Evolutionary conservation across 2,888 invertebrate genomes (phyloP), one percentile per base, ranked within the genome.

Genomic region (Noctua fimbriata): DNA sequence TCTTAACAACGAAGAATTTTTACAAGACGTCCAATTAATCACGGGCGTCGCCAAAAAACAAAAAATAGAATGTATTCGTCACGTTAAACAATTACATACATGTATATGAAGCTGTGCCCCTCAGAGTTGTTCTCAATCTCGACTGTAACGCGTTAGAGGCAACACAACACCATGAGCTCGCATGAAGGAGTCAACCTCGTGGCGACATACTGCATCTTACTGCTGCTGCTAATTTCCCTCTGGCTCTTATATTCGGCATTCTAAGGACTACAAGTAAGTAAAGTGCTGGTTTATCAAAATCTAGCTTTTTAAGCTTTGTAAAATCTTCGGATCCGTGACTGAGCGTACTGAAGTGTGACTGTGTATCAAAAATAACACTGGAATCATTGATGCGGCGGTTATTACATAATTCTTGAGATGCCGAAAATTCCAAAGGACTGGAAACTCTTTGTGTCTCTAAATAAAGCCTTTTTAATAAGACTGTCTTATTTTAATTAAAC

Each of bases 181-280:
- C 83, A 83, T 82, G 98, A 98, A 93, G 97, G 98, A 79, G 96
- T 96, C 74, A 98, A 97, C 91, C 95, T 98, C 87, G 96, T 98
- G 85, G 97, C 97, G 75, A 98, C 98, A 73, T 98, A 98, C 92
- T 94, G 97, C 91, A 98, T 98, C 89, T 95, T 98, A 84, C 96
- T 98, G 77, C 92, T 97, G 66, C 94, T 98, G 58, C 94, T 98
- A 69, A 94, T 98, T 67, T 96, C 97, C 9, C 94, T 98, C 72
- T 98, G 98, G 97, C 93, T 98, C 75, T 93, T 98, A 55, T 98
- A 98, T 89, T 97, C 98, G 7, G 97, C 97, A 67, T 94, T 98
- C 87, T 96, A 96, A 93, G 86, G 87, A 84, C 76, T 63, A 70
- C 86, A 79, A 70, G 94, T 94, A 86, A 94, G 94, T 93, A 87